phyloP scores from a whole-genome alignment of 2,888 invertebrate species.

The Oeneis ivallda region DNA sequence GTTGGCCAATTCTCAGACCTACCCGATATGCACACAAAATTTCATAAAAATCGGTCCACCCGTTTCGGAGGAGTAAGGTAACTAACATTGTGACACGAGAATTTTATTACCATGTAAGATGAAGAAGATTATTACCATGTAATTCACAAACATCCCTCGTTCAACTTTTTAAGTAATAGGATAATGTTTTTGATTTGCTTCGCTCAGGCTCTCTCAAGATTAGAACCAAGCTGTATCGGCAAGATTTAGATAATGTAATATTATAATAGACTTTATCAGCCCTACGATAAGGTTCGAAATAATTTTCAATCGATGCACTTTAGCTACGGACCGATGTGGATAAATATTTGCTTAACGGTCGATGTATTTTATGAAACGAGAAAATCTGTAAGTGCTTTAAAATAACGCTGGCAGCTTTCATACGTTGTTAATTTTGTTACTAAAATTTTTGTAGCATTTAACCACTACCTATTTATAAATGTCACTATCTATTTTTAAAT shows the following conservation, averaged over 20 bases:
- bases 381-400: constrained; percentile 20
- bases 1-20: too few relatives aligned
- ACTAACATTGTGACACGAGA: too few relatives aligned
- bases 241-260: not conserved
- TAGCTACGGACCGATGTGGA: constrained; percentile 5
- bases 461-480: not conserved
- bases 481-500: constrained; percentile 15
- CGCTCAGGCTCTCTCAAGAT: constrained; percentile 7
- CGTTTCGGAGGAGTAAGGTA: too few relatives aligned
- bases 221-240: not conserved
- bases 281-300: not conserved
- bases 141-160: too few relatives aligned
- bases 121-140: too few relatives aligned
- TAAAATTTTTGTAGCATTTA: constrained; percentile 2
- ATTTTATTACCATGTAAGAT: too few relatives aligned
- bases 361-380: constrained; percentile 19
- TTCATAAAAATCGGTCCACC: too few relatives aligned
- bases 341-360: constrained; percentile 20
- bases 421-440: constrained; percentile 18
- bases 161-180: not conserved
- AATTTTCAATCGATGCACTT: constrained; percentile 1
- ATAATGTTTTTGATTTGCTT: not conserved
- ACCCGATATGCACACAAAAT: too few relatives aligned
- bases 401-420: constrained; percentile 17
- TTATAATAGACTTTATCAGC: not conserved